These are phyloP conservation scores for Beroe forskalii DNA, from an alignment of 37 sponge, comb jelly and placozoan species.

Conservation along the genomic window DNA sequence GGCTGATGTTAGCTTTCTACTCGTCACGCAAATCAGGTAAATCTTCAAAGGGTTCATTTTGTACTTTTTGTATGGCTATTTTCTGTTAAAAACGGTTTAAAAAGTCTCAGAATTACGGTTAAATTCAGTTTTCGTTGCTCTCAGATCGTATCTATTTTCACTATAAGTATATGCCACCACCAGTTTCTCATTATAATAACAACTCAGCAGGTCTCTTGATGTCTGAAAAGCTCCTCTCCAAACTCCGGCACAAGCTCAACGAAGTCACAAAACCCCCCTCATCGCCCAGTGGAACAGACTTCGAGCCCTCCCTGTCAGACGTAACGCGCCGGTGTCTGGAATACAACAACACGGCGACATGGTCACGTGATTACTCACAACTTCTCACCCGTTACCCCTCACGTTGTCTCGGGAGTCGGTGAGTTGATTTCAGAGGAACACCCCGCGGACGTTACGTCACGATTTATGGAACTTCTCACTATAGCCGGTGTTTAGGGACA, in stretches of 20 bases:
- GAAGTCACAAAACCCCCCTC: neutral
- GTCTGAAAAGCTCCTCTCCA: neutral
- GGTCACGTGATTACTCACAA: too few species aligned
- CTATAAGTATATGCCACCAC: too few species aligned
- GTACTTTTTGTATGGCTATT: too few species aligned
- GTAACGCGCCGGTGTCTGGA: neutral
- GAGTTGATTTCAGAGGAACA: neutral
- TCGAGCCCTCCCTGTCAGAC: neutral
- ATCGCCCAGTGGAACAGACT: neutral
- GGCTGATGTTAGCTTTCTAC: neutral
- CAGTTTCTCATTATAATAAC: too few species aligned
- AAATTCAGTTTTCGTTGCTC: too few species aligned
- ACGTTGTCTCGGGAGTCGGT: neutral
- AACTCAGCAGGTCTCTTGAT: neutral
- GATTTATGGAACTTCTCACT: conserved; percentile 9
- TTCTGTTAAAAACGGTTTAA: too few species aligned
- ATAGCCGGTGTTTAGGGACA: conserved; percentile 22
- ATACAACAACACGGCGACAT: too few species aligned
- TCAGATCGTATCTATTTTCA: too few species aligned
- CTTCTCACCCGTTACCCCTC: neutral
- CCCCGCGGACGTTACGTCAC: neutral
- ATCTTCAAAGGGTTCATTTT: too few species aligned
- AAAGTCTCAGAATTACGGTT: too few species aligned
- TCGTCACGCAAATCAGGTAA: neutral
- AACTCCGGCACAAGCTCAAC: neutral